These are phyloP conservation scores for Cephalopholis sonnerati DNA, from an alignment of 2,113 vertebrate genomes.

Conservation along the genomic window DNA sequence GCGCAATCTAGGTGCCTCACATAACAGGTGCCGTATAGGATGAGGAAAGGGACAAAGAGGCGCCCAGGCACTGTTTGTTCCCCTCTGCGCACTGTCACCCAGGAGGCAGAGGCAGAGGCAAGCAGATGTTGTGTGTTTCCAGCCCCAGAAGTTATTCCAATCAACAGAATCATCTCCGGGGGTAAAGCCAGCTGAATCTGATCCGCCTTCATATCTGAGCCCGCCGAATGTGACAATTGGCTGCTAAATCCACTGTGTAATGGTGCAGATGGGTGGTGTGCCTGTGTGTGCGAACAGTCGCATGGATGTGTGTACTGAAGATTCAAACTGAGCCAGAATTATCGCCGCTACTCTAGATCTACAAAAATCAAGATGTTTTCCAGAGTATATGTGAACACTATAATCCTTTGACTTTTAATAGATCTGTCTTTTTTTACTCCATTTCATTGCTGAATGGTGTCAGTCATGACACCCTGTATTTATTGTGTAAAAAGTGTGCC, in stretches of 20 bases:
- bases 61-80: slow-evolving; percentile 44
- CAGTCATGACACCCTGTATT: slow-evolving; percentile 35
- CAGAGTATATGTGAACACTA: neutral
- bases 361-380: slow-evolving; percentile 31
- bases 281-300: slow-evolving; percentile 21
- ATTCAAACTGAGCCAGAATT: slow-evolving; percentile 30
- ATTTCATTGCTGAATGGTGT: slow-evolving; percentile 59
- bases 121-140: slow-evolving; percentile 70
- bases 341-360: neutral
- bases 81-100: slow-evolving; percentile 46
- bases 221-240: slow-evolving; percentile 61
- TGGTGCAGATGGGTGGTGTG: slow-evolving; percentile 59
- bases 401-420: slow-evolving; percentile 53
- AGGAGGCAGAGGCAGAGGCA: slow-evolving; percentile 46
- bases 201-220: slow-evolving; percentile 67
- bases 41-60: slow-evolving; percentile 33
- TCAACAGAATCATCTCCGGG: slow-evolving; percentile 71
- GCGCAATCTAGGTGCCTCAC: slow-evolving; percentile 22
- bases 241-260: slow-evolving; percentile 74
- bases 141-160: slow-evolving; percentile 65
- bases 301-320: slow-evolving; percentile 20
- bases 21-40: slow-evolving; percentile 54
- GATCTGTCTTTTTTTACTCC: slow-evolving; percentile 49
- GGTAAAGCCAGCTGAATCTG: slow-evolving; percentile 63
- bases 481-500: slow-evolving; percentile 44